These are phyloP conservation scores for Laodelphax striatellus DNA, from an alignment of 1,140 invertebrate genomes.

Conservation along the genomic window DNA sequence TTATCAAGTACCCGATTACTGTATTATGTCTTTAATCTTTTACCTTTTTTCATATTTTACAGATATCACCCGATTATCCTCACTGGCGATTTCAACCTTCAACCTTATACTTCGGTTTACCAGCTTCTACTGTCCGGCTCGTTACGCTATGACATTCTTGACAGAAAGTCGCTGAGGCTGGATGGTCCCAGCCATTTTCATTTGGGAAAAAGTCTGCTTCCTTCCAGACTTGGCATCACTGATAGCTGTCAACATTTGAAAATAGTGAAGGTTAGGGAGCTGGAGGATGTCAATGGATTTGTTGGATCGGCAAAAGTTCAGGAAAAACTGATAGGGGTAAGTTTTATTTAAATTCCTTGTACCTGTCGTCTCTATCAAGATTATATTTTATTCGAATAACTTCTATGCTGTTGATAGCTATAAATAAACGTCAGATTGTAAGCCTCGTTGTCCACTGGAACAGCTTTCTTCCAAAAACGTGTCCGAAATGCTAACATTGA, in stretches of 20 bases:
- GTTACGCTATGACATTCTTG: constrained; percentile 37
- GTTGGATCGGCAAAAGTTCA: too few relatives aligned
- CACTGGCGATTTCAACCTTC: constrained; percentile 83
- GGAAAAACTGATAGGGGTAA: too few relatives aligned
- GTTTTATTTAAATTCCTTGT: too few relatives aligned
- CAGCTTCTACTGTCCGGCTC: constrained; percentile 54
- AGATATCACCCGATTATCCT: constrained; percentile 61
- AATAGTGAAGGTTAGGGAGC: constrained; percentile 26
- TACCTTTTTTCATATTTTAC: neutral
- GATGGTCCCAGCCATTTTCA: neutral
- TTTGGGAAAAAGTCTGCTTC: constrained; percentile 32
- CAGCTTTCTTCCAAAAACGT: too few relatives aligned
- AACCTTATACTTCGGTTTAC: constrained; percentile 57
- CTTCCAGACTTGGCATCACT: constrained; percentile 41
- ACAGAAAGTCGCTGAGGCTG: constrained; percentile 8
- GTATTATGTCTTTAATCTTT: too few relatives aligned
- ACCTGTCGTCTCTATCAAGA: too few relatives aligned
- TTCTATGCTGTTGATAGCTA: too few relatives aligned
- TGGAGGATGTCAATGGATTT: neutral
- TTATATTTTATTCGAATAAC: too few relatives aligned
- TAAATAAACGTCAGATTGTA: too few relatives aligned
- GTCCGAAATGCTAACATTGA: too few relatives aligned
- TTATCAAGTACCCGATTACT: too few relatives aligned
- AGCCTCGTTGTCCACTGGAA: too few relatives aligned
- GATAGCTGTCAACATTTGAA: constrained; percentile 54